Evolutionary conservation across 2,113 vertebrate species (phyloP), one percentile per base, ranked within the genome.

Genomic region (Brachyistius frenatus): DNA sequence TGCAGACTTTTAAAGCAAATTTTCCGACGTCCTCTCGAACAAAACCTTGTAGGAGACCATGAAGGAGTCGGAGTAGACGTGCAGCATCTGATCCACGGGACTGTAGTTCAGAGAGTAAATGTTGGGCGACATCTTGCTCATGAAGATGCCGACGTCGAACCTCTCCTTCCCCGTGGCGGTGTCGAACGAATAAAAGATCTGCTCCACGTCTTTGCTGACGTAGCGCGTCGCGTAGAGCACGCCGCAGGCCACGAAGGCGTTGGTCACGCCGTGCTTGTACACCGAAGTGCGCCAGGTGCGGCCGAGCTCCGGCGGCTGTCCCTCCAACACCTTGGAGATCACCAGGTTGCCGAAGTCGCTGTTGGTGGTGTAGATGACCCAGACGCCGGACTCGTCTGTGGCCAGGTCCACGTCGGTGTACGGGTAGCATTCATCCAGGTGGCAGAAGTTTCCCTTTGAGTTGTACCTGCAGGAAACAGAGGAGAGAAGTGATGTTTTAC

Each of bases 151-250:
- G 6, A 94, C 0, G 46, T 93, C 60, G 67, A 92, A 94, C 13
- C 81, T 87, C 65, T 95, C 94, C 10, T 35, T 16, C 1, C 85
- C 80, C 0, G 91, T 94, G 1, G 41, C 9, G 0, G 94, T 92
- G 84, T 95, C 90, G 2, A 93, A 91, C 0, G 92, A 89, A 50
- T 95, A 95, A 88, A 95, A 95, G 60, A 95, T 92, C 84, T 95
- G 92, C 66, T 95, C 95, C 0, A 4, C 3, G 0, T 76, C 44
- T 57, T 81, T 80, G 79, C 46, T 47, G 10, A 94, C 2, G 11
- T 72, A 93, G 0, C 94, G 88, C 0, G 94, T 95, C 0, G 91
- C 94, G 2, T 95, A 95, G 31, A 95, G 93, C 55, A 94, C 70
- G 0, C 95, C 94, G 0, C 94, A 95, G 1, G 55, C 84, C 92